These are phyloP conservation scores for Halocynthia roretzi DNA, from an alignment of 23 tunicate species.

Conservation along the genomic window DNA sequence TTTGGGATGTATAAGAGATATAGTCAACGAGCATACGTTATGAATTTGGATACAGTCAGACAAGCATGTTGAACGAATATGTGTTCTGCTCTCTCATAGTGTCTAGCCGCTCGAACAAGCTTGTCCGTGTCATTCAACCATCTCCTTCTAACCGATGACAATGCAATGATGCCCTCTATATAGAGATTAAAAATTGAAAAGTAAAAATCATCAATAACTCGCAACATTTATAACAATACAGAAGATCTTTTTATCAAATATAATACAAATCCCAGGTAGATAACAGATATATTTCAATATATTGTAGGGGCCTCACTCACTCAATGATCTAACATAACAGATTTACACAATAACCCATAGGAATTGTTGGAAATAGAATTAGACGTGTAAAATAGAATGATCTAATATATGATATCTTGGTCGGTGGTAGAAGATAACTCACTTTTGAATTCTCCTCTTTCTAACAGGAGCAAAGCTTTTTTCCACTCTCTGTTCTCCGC, in stretches of 20 bases:
- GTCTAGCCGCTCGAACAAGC: constrained; percentile 70
- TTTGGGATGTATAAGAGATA: background rate
- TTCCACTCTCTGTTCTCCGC: constrained; percentile 83
- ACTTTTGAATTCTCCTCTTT: constrained; percentile 23
- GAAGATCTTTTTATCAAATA: too few species aligned
- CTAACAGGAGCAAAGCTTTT: constrained; percentile 33
- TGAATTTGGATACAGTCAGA: background rate
- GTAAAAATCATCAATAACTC: background rate
- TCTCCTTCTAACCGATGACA: constrained; percentile 40
- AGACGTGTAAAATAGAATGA: background rate
- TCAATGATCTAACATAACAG: too few species aligned
- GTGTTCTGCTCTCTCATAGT: constrained; percentile 93
- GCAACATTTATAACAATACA: background rate
- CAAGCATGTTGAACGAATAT: constrained; percentile 65
- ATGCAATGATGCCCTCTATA: constrained; percentile 28
- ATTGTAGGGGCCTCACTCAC: too few species aligned
- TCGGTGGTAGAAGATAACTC: background rate
- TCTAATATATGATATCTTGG: background rate
- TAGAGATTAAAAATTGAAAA: too few species aligned
- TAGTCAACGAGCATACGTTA: background rate
- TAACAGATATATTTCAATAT: too few species aligned
- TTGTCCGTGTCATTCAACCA: constrained; percentile 61
- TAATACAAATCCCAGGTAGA: too few species aligned
- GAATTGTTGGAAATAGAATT: background rate
- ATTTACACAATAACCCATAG: too few species aligned